phyloP scores from a whole-genome alignment of 2,113 vertebrate genomes.

The Tretioscincus oriximinensis region DNA sequence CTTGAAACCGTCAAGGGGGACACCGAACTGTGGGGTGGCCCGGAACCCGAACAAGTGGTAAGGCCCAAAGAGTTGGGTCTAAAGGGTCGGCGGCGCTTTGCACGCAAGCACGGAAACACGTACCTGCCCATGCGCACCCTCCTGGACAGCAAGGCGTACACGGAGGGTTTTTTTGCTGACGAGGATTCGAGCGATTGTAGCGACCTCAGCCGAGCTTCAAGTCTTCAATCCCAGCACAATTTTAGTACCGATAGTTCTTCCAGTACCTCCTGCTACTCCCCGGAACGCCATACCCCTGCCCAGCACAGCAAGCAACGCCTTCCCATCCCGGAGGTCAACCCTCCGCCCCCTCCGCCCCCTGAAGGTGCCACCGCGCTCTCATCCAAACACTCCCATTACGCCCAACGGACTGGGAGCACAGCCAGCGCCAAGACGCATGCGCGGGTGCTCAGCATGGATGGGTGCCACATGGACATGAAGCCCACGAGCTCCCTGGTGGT shows the following conservation, averaged over 20 bases:
- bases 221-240: slow-evolving; percentile 81
- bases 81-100: slow-evolving; percentile 74
- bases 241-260: slow-evolving; percentile 87
- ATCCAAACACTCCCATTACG: slow-evolving; percentile 73
- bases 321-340: slow-evolving; percentile 32
- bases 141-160: slow-evolving; percentile 81
- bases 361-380: slow-evolving; percentile 61
- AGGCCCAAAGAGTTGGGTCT: slow-evolving; percentile 87
- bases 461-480: slow-evolving; percentile 67
- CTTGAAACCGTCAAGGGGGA: slow-evolving; percentile 59
- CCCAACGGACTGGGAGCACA: slow-evolving; percentile 85
- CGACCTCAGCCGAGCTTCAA: slow-evolving; percentile 85
- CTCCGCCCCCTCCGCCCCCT: slow-evolving; percentile 35
- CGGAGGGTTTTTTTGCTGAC: slow-evolving; percentile 85
- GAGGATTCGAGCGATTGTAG: slow-evolving; percentile 80
- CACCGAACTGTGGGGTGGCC: slow-evolving; percentile 45
- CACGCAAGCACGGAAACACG: slow-evolving; percentile 74
- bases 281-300: slow-evolving; percentile 64
- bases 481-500: slow-evolving; percentile 74
- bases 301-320: slow-evolving; percentile 33
- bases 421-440: slow-evolving; percentile 90
- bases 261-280: slow-evolving; percentile 87
- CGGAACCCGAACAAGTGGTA: slow-evolving; percentile 80
- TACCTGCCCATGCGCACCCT: slow-evolving; percentile 80
- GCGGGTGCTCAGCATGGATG: slow-evolving; percentile 87